Percentiles rank a stretch among this genome's conserved stretches.
Evolutionary conservation across 2,797 vertebrate genomes (phyloP).

Genomic region (Ctenosaura bakeri): DNA sequence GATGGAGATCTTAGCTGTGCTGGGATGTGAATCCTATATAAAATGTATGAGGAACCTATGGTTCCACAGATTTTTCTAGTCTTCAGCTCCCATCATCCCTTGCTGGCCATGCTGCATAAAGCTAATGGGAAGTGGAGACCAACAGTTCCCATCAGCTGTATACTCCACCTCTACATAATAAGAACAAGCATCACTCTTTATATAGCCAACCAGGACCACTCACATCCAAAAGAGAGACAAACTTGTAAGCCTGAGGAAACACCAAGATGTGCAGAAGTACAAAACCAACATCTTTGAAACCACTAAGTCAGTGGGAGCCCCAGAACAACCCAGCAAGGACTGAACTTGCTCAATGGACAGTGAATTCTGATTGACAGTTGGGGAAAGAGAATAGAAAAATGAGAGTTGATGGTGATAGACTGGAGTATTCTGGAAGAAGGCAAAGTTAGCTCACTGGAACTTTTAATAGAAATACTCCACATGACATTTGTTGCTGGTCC

Average conservation of each 20-base stretch:
- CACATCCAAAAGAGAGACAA: background rate
- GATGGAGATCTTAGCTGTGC: no score
- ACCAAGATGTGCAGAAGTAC: background rate
- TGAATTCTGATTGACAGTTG: background rate
- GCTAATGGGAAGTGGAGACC: background rate
- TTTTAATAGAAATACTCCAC: background rate
- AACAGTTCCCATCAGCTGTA: no score
- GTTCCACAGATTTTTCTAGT: background rate
- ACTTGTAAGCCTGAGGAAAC: background rate
- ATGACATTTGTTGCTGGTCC: background rate
- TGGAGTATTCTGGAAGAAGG: background rate
- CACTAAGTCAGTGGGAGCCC: background rate
- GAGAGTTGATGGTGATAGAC: background rate
- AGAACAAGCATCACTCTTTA: background rate
- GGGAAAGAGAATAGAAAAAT: no score
- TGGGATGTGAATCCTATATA: background rate
- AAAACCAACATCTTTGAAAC: background rate
- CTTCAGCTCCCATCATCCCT: no score
- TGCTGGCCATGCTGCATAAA: background rate
- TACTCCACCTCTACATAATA: no score
- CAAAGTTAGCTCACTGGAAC: background rate
- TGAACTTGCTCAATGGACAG: no score
- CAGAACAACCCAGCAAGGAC: background rate
- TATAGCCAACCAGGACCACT: background rate
- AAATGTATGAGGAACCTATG: background rate